Conservation (phyloP, 2,888 invertebrate genomes). For the Patella pellucida region DNA sequence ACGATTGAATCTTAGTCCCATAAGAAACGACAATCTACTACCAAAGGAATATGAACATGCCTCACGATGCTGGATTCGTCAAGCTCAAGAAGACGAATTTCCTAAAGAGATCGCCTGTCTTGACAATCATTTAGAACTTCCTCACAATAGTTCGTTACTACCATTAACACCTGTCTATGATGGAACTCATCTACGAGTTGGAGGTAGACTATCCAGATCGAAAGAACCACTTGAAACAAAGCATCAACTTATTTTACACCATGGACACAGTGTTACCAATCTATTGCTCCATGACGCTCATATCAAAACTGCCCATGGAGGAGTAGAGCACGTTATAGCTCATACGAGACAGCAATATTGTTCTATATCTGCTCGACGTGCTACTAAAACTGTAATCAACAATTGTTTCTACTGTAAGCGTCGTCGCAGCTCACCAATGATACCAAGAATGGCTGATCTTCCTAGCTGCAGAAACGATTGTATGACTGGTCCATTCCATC, state of each 20-base stretch:
- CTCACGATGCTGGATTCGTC: too few species aligned
- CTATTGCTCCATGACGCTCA: constrained; percentile 11
- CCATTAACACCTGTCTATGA: constrained; percentile 14
- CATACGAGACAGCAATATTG: constrained; percentile 6
- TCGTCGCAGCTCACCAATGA: neutral
- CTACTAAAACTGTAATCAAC: neutral
- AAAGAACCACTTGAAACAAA: constrained; percentile 5
- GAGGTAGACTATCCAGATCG: constrained; percentile 10
- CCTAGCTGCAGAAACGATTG: constrained; percentile 15
- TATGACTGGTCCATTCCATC: neutral
- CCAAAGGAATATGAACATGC: neutral
- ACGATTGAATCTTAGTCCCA: neutral
- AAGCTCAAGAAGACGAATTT: constrained; percentile 3
- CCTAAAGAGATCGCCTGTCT: constrained; percentile 1
- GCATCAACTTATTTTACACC: constrained; percentile 12
- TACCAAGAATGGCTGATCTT: constrained; percentile 19
- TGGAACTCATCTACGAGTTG: constrained; percentile 9
- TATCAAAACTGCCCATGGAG: constrained; percentile 12
- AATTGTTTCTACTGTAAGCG: neutral
- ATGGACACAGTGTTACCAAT: neutral
- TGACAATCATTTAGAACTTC: neutral
- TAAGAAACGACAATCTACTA: neutral
- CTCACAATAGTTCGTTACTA: constrained; percentile 6
- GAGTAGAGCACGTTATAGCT: constrained; percentile 13
- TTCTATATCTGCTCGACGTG: neutral